Evolutionary conservation across 1,140 invertebrate genomes (phyloP), one percentile per base, ranked within the genome.

Genomic region (Heliothis subflexa): DNA sequence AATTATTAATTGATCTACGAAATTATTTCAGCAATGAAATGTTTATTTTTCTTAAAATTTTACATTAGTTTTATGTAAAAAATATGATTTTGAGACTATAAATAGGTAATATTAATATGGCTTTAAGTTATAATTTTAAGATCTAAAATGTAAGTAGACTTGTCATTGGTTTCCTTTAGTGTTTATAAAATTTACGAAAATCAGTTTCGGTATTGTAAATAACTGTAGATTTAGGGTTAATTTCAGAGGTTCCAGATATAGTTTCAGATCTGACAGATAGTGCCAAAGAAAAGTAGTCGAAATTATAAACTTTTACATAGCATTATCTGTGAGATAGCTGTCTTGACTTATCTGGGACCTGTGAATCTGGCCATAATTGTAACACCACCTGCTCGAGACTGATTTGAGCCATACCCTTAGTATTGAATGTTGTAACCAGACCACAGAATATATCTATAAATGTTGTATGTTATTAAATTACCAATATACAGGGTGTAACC

Each of bases 331-430:
- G 21, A 25, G 21, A 25, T 25, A 25, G 21, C 2, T 25, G 2
- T 25, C 21, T 25, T 25, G 21, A 25, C 0, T 25, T 25, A 25
- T 25, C 21, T 25, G 21, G 21, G 21, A 25, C 21, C 0, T 25
- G 21, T 25, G 21, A 25, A 80, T 71, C 28, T 73, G 68, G 85
- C 85, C 61, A 84, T 80, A 78, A 82, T 82, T 78, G 64, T 79
- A 75, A 71, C 74, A 89, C 83, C 87, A 89, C 85, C 88, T 85
- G 83, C 66, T 89, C 84, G 88, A 85, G 88, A 91, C 89, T 91
- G 89, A 89, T 86, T 82, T 87, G 75, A 84, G 90, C 90, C 90
- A 91, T 91, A 90, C 81, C 80, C 75, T 85, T 81, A 85, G 81
- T 85, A 82, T 85, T 81, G 59, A 79, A 78, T 81, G 70, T 83